These are phyloP conservation scores for Diceros bicornis DNA, from an alignment of 2,797 vertebrate genomes.

Conservation along the genomic window DNA sequence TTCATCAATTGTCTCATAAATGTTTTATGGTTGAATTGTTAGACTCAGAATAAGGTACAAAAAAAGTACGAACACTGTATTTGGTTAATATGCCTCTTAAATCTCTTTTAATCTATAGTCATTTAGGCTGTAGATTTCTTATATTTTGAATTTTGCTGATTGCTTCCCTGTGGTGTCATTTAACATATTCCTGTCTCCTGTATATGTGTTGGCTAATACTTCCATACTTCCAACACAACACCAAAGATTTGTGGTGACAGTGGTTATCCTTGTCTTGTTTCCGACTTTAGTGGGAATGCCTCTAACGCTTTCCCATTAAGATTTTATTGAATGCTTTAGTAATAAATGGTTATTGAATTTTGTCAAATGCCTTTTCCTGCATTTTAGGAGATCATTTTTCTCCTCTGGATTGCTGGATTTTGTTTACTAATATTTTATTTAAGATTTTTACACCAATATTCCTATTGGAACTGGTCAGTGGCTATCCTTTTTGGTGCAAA, in stretches of 20 bases:
- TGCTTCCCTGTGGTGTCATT: neutral
- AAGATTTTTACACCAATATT: neutral
- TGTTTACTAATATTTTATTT: slow-evolving; percentile 42
- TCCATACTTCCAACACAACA: neutral
- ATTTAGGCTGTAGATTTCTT: neutral
- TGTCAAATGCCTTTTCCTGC: neutral
- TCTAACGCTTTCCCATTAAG: neutral
- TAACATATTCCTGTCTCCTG: neutral
- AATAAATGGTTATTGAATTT: neutral
- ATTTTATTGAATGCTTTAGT: neutral
- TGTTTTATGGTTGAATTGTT: neutral
- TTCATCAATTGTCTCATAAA: slow-evolving; percentile 19
- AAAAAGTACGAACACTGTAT: neutral
- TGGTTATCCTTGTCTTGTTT: neutral
- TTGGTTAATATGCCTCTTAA: neutral
- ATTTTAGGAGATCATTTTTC: neutral
- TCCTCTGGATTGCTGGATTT: neutral
- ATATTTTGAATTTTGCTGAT: neutral
- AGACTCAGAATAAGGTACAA: neutral
- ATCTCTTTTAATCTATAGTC: neutral
- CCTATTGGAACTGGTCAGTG: neutral
- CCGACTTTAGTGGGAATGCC: neutral
- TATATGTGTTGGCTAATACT: neutral
- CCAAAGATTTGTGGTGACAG: neutral
- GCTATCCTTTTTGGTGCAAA: neutral